These are phyloP conservation scores for Margarornis squamiger DNA, from an alignment of 2,797 vertebrate genomes.

Conservation along the genomic window DNA sequence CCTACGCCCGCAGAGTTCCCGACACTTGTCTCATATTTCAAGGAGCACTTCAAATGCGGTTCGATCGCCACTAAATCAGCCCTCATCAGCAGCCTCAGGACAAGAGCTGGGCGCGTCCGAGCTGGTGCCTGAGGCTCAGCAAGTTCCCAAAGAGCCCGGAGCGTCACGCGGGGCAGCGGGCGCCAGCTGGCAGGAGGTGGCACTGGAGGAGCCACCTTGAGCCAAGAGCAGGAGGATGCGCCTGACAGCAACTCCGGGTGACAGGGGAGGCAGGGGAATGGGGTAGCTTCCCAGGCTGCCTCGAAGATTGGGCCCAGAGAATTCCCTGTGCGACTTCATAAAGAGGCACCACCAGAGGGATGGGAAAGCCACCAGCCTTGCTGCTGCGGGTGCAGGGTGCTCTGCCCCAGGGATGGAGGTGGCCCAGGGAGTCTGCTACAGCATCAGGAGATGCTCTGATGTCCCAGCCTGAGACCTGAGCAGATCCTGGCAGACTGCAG, in stretches of 20 bases:
- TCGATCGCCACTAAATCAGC: conserved; percentile 33
- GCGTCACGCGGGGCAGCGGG: conserved; percentile 38
- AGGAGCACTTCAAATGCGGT: background rate
- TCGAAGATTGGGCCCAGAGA: background rate
- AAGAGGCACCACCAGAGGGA: background rate
- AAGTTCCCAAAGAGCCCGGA: background rate
- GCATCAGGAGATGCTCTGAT: background rate
- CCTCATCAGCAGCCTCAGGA: conserved; percentile 3
- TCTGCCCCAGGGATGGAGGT: accelerated
- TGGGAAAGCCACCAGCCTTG: accelerated
- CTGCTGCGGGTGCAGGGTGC: accelerated
- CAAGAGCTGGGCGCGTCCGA: background rate
- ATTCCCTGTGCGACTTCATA: accelerated
- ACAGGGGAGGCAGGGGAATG: background rate
- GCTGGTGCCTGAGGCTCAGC: background rate
- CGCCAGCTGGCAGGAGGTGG: conserved; percentile 43
- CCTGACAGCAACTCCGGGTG: background rate
- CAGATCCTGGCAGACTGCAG: accelerated
- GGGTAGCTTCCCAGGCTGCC: background rate
- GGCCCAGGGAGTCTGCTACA: accelerated
- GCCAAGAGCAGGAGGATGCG: background rate
- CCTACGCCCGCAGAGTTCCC: background rate
- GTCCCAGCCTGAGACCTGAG: background rate
- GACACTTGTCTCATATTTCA: conserved; percentile 19
- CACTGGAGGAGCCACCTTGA: background rate